Evolutionary conservation across 2,888 invertebrate genomes (phyloP), one percentile per base, ranked within the genome.

Genomic region (Dendrolimus houi): DNA sequence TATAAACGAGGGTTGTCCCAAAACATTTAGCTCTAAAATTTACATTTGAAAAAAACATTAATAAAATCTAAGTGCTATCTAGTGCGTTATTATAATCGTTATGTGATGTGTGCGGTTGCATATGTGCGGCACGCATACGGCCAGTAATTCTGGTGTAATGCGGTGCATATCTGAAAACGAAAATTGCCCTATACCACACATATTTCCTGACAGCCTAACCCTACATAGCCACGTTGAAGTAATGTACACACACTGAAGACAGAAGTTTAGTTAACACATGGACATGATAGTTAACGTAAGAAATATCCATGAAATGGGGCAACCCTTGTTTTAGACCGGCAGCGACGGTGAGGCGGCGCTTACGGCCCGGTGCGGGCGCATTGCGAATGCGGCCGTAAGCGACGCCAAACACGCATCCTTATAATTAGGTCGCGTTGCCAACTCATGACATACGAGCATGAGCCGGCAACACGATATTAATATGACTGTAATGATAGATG

Each of bases 131-230:
- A 90, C 89, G 90, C 87, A 87, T 87, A 90, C 81, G 90, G 90
- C 90, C 90, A 90, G 90, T 90, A 89, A 85, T 87, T 90, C 90
- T 90, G 90, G 90, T 89, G 90, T 89, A 90, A 89, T 85, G 87
- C 86, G 83, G 89, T 87, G 90, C 90, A 90, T 85, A 90, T 90
- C 90, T 90, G 90, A 90, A 90, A 90, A 90, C 86, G 87, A 90
- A 90, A 90, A 90, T 83, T 87, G 84, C 88, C 90, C 89, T 90
- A 88, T 89, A 90, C 89, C 90, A 90, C 90, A 90, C 90, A 90
- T 87, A 88, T 86, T 85, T 82, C 84, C 82, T 83, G 83, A 81
- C 73, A 72, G 77, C 82, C 86, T 88, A 86, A 74, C 81, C 80
- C 83, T 47, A 47, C 47, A 83, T 70, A 76, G 80, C 79, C 81